phyloP scores from a whole-genome alignment of 2,888 invertebrate species.

The Drosophila siamana region DNA sequence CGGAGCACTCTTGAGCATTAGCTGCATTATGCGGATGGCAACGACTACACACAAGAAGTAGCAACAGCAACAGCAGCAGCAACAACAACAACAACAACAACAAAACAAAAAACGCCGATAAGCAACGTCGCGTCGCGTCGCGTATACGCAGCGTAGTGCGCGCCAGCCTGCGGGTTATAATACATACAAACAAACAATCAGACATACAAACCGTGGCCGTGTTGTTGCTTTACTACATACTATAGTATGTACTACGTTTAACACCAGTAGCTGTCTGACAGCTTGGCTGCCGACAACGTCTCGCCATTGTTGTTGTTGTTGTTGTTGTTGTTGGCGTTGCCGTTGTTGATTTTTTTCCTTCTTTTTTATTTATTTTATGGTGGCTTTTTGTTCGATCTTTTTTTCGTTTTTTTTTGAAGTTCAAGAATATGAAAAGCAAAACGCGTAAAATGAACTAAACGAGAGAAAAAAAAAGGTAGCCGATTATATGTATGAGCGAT shows the following conservation, averaged over 20 bases:
- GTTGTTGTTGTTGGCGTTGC: slow-evolving; percentile 3
- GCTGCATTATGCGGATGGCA: slow-evolving; percentile 51
- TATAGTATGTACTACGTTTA: slow-evolving; percentile 69
- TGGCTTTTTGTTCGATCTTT: slow-evolving; percentile 64
- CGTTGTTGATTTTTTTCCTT: slow-evolving; percentile 29
- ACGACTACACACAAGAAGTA: slow-evolving; percentile 16
- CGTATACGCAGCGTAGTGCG: slow-evolving; percentile 73
- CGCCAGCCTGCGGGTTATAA: slow-evolving; percentile 23
- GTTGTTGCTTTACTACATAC: slow-evolving; percentile 69
- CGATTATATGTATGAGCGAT: slow-evolving; percentile 36
- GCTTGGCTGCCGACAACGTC: slow-evolving; percentile 75
- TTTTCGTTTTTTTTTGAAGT: slow-evolving; percentile 69
- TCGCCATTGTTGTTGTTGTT: slow-evolving; percentile 34
- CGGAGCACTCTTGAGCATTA: slow-evolving; percentile 54
- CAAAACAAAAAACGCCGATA: slow-evolving; percentile 37
- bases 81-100: slow-evolving; percentile 7
- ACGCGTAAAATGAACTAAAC: slow-evolving; percentile 70
- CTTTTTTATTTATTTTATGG: slow-evolving; percentile 68
- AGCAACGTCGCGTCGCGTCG: slow-evolving; percentile 54
- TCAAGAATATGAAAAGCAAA: slow-evolving; percentile 79
- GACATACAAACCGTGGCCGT: slow-evolving; percentile 28
- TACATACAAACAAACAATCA: slow-evolving; percentile 8
- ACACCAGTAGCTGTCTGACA: slow-evolving; percentile 81
- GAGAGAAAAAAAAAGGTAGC: slow-evolving; percentile 57
- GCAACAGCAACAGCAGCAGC: slow-evolving; percentile 11